A percentile compares a stretch with the other conserved stretches of the same genome.
phyloP scores from a whole-genome alignment of 2,888 invertebrate genomes.

The Slavum lentiscoides region DNA sequence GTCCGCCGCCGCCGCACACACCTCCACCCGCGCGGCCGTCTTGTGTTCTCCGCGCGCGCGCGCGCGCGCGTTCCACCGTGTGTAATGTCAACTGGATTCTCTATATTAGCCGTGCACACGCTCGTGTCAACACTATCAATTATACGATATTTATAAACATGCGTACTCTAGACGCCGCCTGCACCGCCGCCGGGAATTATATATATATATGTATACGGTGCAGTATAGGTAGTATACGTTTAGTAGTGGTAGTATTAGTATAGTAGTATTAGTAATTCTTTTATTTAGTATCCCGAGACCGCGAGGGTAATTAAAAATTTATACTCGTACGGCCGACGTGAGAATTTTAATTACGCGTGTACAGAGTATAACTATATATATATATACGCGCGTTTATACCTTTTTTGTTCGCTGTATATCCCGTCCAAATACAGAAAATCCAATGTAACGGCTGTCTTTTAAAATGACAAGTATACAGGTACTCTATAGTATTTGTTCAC shows the following conservation, averaged over 20 bases:
- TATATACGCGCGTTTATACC: constrained; percentile 7
- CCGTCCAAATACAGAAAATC: not conserved
- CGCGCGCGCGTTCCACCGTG: constrained; percentile 26
- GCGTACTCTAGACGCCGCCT: constrained; percentile 42
- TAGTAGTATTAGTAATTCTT: constrained; percentile 24
- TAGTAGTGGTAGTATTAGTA: not conserved
- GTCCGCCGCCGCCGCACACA: not conserved
- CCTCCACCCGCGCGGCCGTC: not conserved
- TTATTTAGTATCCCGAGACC: constrained; percentile 37
- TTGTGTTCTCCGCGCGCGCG: not conserved
- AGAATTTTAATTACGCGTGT: constrained; percentile 45
- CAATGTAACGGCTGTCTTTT: constrained; percentile 21
- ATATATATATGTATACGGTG: not conserved
- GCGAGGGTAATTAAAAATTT: constrained; percentile 49
- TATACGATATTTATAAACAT: constrained; percentile 50
- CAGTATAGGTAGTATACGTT: too few species aligned
- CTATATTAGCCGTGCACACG: constrained; percentile 42
- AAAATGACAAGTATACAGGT: not conserved
- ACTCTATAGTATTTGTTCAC: not conserved
- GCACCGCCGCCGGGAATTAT: constrained; percentile 33
- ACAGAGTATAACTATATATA: too few species aligned
- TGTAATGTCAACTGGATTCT: constrained; percentile 52
- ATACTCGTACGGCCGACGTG: constrained; percentile 12
- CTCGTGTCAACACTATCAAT: constrained; percentile 53
- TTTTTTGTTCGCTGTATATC: not conserved